A percentile compares a stretch with the other conserved stretches of the same genome.
phyloP scores from a whole-genome alignment of 1,140 invertebrate genomes.

The Monomorium pharaonis region DNA sequence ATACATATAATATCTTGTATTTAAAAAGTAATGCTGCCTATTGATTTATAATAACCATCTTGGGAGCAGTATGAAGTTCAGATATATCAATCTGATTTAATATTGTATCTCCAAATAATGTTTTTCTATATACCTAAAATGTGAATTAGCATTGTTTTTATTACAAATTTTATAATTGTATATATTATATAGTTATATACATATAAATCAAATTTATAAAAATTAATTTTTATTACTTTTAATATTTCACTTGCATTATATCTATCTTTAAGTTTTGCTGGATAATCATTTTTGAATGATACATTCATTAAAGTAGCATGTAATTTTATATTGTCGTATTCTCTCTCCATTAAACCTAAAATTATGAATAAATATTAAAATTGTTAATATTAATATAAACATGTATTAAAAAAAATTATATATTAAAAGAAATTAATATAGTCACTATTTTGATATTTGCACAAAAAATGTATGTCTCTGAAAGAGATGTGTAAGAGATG shows the following conservation, averaged over 20 bases:
- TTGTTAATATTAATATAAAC: constrained; percentile 27
- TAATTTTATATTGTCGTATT: constrained; percentile 86
- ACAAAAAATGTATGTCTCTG: constrained; percentile 56
- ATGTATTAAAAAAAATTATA: neutral
- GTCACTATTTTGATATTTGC: constrained; percentile 22
- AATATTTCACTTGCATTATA: constrained; percentile 90
- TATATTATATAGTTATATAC: too few relatives aligned
- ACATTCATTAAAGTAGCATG: constrained; percentile 93
- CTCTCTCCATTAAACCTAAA: constrained; percentile 38
- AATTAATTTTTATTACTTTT: constrained; percentile 83
- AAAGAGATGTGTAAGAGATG: too few relatives aligned
- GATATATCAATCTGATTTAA: constrained; percentile 87
- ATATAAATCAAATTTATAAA: constrained; percentile 29
- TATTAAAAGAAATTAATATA: constrained; percentile 30
- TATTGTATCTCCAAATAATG: constrained; percentile 86
- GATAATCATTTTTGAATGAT: constrained; percentile 82
- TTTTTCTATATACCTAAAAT: constrained; percentile 85
- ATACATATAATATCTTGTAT: too few relatives aligned
- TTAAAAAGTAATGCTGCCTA: constrained; percentile 34
- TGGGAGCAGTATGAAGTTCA: constrained; percentile 78
- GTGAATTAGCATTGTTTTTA: neutral
- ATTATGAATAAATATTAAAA: neutral
- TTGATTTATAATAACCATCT: constrained; percentile 31
- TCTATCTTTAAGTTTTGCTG: constrained; percentile 64
- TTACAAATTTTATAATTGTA: constrained; percentile 5